These are phyloP conservation scores for Asbolus verrucosus DNA, from an alignment of 1,140 invertebrate genomes.

Conservation along the genomic window DNA sequence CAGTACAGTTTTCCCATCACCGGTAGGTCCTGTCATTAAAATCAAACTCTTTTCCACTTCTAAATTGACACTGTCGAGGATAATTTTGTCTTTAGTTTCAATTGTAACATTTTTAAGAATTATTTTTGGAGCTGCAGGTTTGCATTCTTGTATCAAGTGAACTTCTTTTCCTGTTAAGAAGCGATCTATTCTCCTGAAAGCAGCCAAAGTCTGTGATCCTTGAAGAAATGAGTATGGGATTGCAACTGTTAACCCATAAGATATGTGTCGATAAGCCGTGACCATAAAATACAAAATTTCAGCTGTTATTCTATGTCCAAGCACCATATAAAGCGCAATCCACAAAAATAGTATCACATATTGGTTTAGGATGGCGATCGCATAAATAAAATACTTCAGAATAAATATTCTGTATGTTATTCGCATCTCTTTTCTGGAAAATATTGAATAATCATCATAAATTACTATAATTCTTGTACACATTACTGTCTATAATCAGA, in stretches of 20 bases:
- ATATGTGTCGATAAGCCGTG: slow-evolving; percentile 79
- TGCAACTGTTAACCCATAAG: slow-evolving; percentile 73
- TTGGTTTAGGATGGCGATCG: slow-evolving; percentile 72
- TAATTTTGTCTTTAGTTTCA: slow-evolving; percentile 61
- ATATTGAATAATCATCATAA: slow-evolving; percentile 3
- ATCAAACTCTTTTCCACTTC: slow-evolving; percentile 71
- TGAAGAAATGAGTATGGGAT: too few relatives aligned
- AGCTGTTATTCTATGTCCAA: slow-evolving; percentile 77
- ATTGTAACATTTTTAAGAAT: slow-evolving; percentile 9
- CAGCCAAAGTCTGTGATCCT: too few relatives aligned
- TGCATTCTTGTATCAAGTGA: slow-evolving; percentile 3
- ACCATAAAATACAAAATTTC: slow-evolving; percentile 83
- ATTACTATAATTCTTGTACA: not conserved
- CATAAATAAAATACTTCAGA: slow-evolving; percentile 50
- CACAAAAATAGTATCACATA: slow-evolving; percentile 67
- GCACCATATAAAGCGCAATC: slow-evolving; percentile 79
- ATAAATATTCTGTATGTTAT: slow-evolving; percentile 54
- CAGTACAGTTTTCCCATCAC: slow-evolving; percentile 83
- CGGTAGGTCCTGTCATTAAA: slow-evolving; percentile 83
- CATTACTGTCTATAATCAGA: slow-evolving; percentile 50
- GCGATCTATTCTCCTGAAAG: slow-evolving; percentile 47
- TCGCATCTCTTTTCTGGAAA: slow-evolving; percentile 54
- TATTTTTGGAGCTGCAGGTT: slow-evolving; percentile 47
- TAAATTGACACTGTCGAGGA: slow-evolving; percentile 73
- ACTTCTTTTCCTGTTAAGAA: slow-evolving; percentile 47